phyloP scores from a whole-genome alignment of 2,797 vertebrate genomes.

The Galagoides demidoff region DNA sequence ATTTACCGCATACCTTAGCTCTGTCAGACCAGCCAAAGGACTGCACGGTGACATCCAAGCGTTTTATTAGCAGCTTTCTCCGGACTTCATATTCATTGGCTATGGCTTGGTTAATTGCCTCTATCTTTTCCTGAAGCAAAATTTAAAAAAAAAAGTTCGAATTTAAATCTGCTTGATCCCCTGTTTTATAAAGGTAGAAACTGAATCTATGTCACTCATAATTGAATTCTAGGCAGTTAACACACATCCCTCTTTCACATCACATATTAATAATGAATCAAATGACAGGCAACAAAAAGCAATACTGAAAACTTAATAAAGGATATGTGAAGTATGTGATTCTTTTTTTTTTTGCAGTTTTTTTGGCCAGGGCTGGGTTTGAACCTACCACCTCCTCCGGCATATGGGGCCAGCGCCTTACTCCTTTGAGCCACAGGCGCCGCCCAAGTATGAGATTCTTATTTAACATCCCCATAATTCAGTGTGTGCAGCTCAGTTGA shows the following conservation, averaged over 20 bases:
- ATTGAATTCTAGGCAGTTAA: not conserved
- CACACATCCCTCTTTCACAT: not conserved
- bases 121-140: slow-evolving; percentile 95
- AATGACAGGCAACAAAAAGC: slow-evolving; percentile 10
- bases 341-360: not conserved
- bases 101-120: slow-evolving; percentile 97
- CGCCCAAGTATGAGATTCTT: not conserved
- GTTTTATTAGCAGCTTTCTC: slow-evolving; percentile 97
- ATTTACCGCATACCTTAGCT: slow-evolving; percentile 95
- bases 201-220: not conserved
- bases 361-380: no score
- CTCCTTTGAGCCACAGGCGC: no score
- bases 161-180: slow-evolving; percentile 1
- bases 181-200: slow-evolving; percentile 24
- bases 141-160: slow-evolving; percentile 63
- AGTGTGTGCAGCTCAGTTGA: slow-evolving; percentile 25
- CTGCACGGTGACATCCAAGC: slow-evolving; percentile 98
- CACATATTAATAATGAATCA: slow-evolving; percentile 2
- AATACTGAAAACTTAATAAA: not conserved
- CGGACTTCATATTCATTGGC: slow-evolving; percentile 97
- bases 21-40: slow-evolving; percentile 98
- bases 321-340: slow-evolving; percentile 7
- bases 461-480: slow-evolving; percentile 43
- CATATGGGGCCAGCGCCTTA: no score
- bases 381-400: no score